Evolutionary conservation across 2,113 vertebrate species (phyloP).

Genomic region (Spea multiplicata): DNA sequence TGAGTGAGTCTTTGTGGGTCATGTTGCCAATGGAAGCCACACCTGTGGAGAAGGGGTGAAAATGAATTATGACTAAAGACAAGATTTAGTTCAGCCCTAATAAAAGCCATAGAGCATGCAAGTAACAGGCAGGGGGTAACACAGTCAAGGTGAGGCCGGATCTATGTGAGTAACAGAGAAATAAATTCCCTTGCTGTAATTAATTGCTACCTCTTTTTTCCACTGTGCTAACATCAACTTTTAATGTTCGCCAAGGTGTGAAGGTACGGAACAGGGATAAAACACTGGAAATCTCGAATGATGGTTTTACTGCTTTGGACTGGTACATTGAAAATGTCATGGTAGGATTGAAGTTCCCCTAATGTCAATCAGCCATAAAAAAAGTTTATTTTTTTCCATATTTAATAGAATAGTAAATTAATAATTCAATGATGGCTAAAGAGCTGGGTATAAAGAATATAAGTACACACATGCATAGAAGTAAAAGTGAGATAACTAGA

Average conservation of each 20-base stretch:
- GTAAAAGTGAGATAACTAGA: no score
- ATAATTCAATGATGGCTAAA: no score
- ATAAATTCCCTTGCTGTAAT: constrained; percentile 43
- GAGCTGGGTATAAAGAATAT: no score
- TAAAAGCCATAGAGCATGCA: constrained; percentile 33
- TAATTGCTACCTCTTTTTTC: constrained; percentile 45
- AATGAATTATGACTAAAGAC: constrained; percentile 39
- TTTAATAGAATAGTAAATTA: no score
- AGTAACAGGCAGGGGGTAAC: constrained; percentile 43
- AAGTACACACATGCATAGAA: no score
- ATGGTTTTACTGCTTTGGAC: constrained; percentile 50
- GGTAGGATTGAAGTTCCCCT: not conserved
- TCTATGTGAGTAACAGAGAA: constrained; percentile 37
- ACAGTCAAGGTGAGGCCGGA: constrained; percentile 41
- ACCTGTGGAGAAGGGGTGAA: constrained; percentile 33
- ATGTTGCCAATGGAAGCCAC: constrained; percentile 8
- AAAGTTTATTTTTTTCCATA: no score
- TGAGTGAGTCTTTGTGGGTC: constrained; percentile 29
- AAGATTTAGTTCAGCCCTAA: constrained; percentile 38
- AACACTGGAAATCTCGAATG: constrained; percentile 37
- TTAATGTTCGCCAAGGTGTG: constrained; percentile 48
- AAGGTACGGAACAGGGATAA: constrained; percentile 24
- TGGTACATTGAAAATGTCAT: constrained; percentile 44
- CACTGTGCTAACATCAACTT: constrained; percentile 48
- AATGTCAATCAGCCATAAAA: no score